A percentile compares a stretch with the other conserved stretches of the same genome.
These are phyloP conservation scores for Hoplostethus atlanticus DNA, from an alignment of 2,797 vertebrate genomes.

Conservation along the genomic window DNA sequence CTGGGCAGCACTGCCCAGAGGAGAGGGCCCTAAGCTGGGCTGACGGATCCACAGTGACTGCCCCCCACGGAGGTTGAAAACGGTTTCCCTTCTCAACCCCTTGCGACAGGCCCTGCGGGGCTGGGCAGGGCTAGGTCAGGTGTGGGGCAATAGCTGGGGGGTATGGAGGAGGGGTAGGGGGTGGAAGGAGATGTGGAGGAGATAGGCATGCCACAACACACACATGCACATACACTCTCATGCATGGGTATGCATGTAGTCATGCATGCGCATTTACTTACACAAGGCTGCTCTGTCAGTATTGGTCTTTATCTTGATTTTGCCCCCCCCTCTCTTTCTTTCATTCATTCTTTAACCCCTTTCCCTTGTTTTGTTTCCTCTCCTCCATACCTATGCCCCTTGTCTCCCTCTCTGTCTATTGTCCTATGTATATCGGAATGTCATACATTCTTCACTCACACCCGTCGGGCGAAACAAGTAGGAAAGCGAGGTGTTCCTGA, in stretches of 20 bases:
- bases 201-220: conserved; percentile 67
- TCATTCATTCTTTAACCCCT: conserved; percentile 53
- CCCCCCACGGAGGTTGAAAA: conserved; percentile 75
- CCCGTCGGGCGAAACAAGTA: conserved; percentile 53
- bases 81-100: conserved; percentile 62
- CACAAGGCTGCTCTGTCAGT: conserved; percentile 66
- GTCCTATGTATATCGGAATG: conserved; percentile 64
- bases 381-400: conserved; percentile 46
- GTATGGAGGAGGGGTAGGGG: conserved; percentile 44
- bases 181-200: conserved; percentile 49
- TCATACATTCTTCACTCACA: conserved; percentile 61
- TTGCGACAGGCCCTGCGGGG: conserved; percentile 66
- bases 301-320: conserved; percentile 58
- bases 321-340: conserved; percentile 28
- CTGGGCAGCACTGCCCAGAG: conserved; percentile 76
- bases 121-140: conserved; percentile 77
- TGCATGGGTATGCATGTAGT: conserved; percentile 13
- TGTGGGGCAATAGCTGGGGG: conserved; percentile 75
- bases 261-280: conserved; percentile 60
- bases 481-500: conserved; percentile 57
- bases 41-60: conserved; percentile 81
- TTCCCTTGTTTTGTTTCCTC: conserved; percentile 48
- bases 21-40: conserved; percentile 76
- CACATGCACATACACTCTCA: conserved; percentile 50
- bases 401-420: conserved; percentile 48